Percentiles rank a stretch among this genome's conserved stretches.
These are phyloP conservation scores for Microctonus hyperodae DNA, from an alignment of 2,888 invertebrate species.

Conservation along the genomic window DNA sequence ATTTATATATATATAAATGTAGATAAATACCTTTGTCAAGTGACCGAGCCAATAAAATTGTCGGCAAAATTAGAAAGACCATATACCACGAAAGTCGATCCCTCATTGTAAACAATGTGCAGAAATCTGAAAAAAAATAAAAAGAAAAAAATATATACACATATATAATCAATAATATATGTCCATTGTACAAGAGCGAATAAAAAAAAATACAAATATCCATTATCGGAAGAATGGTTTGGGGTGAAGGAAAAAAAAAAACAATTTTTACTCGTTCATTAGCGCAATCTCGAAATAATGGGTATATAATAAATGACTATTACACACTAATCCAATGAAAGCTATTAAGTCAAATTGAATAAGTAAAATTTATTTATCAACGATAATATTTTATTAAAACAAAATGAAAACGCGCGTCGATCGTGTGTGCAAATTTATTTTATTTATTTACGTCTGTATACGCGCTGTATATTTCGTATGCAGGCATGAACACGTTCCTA, in stretches of 20 bases:
- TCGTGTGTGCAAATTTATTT: background rate
- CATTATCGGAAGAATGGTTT: background rate
- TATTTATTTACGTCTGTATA: background rate
- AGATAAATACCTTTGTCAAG: constrained; percentile 60
- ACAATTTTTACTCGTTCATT: constrained; percentile 1
- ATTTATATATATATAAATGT: background rate
- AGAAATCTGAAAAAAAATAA: constrained; percentile 13
- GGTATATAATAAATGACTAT: background rate
- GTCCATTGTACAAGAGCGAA: background rate
- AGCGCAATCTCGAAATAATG: constrained; percentile 2
- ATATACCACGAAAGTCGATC: constrained; percentile 63
- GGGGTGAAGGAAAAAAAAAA: background rate
- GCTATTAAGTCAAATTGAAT: background rate
- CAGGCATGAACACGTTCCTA: background rate
- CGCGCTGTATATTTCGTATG: background rate
- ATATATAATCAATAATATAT: background rate
- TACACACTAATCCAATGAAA: constrained; percentile 2
- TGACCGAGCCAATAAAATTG: constrained; percentile 61
- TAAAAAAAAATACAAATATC: background rate
- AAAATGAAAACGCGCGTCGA: background rate
- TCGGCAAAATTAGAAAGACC: constrained; percentile 62
- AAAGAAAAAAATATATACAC: background rate
- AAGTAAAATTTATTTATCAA: background rate
- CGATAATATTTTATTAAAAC: background rate
- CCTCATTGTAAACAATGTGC: constrained; percentile 58